These are phyloP conservation scores for Dendroctonus ponderosae DNA, from an alignment of 1,140 invertebrate species.

Conservation along the genomic window DNA sequence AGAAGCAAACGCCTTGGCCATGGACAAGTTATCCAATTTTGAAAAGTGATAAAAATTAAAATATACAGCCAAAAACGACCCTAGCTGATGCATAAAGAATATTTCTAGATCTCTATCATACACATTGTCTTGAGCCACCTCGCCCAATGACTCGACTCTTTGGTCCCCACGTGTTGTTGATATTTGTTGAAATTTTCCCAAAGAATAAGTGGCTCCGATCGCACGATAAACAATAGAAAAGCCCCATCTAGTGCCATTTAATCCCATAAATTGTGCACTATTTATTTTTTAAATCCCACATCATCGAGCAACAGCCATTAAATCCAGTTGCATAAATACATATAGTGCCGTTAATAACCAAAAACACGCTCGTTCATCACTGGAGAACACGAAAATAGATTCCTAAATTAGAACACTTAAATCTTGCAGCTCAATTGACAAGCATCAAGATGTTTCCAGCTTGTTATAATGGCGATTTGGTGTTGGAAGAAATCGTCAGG, in stretches of 20 bases:
- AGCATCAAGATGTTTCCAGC: too few species aligned
- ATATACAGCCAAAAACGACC: too few species aligned
- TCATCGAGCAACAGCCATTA: slow-evolving; percentile 21
- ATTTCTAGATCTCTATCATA: too few species aligned
- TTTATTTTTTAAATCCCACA: slow-evolving; percentile 20
- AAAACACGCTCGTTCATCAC: slow-evolving; percentile 12
- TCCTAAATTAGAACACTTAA: slow-evolving; percentile 10
- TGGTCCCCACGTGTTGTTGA: too few species aligned
- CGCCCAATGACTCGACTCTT: too few species aligned
- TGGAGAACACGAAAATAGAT: neutral
- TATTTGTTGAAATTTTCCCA: neutral
- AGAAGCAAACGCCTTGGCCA: too few species aligned
- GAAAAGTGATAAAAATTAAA: too few species aligned
- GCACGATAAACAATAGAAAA: slow-evolving; percentile 20
- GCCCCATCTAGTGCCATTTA: neutral
- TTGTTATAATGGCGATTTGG: too few species aligned
- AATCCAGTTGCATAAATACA: slow-evolving; percentile 24
- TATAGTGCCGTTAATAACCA: slow-evolving; percentile 14
- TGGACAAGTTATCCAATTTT: too few species aligned
- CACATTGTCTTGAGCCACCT: too few species aligned
- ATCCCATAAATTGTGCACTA: slow-evolving; percentile 10
- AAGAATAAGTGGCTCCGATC: slow-evolving; percentile 10
- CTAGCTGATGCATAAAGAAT: too few species aligned
- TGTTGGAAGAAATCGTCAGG: too few species aligned
- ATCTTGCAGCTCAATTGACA: neutral